Conservation (phyloP, 2,888 invertebrate species). For the Macrophya annulata region DNA sequence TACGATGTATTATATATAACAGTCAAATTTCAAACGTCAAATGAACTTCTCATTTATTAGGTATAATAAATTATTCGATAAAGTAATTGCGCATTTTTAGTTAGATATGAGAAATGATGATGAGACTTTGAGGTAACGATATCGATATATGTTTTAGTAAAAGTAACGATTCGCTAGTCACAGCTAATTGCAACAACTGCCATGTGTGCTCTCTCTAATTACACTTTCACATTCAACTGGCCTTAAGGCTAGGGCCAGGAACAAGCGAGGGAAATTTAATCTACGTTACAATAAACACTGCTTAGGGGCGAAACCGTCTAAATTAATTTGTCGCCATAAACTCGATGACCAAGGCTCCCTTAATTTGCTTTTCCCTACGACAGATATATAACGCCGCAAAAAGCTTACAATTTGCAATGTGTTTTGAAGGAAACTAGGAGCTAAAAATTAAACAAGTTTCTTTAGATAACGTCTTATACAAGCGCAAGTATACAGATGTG, state of each 20-base stretch:
- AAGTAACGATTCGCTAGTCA: not conserved
- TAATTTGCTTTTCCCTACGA: constrained; percentile 30
- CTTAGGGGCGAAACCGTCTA: constrained; percentile 58
- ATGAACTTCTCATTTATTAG: not conserved
- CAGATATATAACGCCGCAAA: not conserved
- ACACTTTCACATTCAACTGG: constrained; percentile 27
- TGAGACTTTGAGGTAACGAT: not conserved
- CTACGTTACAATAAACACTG: constrained; percentile 54
- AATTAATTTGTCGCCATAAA: constrained; percentile 62
- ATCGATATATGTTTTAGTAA: not conserved
- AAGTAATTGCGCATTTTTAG: not conserved
- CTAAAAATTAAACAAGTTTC: not conserved
- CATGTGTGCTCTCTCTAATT: constrained; percentile 16
- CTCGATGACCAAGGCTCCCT: constrained; percentile 53
- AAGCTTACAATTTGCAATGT: not conserved
- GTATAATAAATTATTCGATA: too few relatives aligned
- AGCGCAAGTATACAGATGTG: not conserved
- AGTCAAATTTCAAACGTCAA: not conserved
- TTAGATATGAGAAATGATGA: too few relatives aligned
- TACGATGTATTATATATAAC: not conserved
- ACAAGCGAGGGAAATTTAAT: constrained; percentile 28
- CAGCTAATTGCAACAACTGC: not conserved
- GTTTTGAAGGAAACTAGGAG: not conserved
- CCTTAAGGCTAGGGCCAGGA: not conserved
- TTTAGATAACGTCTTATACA: not conserved